phyloP scores from a whole-genome alignment of 1,140 invertebrate genomes.

The Liolophura sinensis region DNA sequence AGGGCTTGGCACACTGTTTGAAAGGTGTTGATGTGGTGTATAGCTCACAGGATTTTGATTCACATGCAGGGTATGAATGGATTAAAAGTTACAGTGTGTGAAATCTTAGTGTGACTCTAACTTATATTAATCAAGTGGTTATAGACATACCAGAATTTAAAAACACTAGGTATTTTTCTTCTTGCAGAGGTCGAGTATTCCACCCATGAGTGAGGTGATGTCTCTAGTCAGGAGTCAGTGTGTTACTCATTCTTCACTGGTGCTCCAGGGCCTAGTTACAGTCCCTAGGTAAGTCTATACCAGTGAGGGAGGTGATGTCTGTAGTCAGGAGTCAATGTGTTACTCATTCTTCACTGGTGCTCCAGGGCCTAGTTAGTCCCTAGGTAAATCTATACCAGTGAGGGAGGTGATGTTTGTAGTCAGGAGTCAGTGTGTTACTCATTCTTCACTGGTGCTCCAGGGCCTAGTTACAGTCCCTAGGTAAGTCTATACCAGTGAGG shows the following conservation, averaged over 20 bases:
- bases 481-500: too few species aligned
- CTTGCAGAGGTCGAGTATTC: constrained; percentile 64
- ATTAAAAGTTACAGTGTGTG: not conserved
- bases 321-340: not conserved
- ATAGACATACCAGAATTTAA: not conserved
- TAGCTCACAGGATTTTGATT: not conserved
- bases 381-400: too few species aligned
- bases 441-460: too few species aligned
- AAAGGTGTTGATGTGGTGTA: too few species aligned
- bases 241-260: constrained; percentile 63
- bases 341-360: not conserved
- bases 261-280: not conserved
- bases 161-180: constrained; percentile 12
- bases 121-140: not conserved
- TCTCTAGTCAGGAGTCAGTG: constrained; percentile 67
- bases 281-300: not conserved
- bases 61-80: not conserved
- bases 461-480: too few species aligned
- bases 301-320: not conserved
- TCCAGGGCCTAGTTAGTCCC: not conserved
- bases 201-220: constrained; percentile 65
- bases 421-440: too few species aligned
- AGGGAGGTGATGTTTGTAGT: too few species aligned
- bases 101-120: not conserved
- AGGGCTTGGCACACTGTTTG: too few species aligned